phyloP scores from a whole-genome alignment of 1,140 invertebrate genomes.

The Oryctes rhinoceros region DNA sequence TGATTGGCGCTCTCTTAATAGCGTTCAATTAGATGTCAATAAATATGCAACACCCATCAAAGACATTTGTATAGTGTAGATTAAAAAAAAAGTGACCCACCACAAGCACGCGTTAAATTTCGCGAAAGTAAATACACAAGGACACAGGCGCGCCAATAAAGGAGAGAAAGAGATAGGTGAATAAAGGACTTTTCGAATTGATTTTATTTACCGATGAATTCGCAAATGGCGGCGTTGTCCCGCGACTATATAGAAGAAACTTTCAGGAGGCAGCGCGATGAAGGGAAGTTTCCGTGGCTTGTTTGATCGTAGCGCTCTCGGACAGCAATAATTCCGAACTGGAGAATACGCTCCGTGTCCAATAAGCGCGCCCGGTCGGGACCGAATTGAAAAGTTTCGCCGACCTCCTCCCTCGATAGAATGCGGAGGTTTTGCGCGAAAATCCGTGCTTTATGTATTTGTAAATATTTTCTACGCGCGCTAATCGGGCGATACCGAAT shows the following conservation, averaged over 20 bases:
- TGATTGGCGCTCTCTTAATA: no score
- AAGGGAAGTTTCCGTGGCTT: conserved; percentile 1
- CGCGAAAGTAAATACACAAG: no score
- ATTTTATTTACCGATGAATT: neutral
- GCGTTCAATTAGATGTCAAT: no score
- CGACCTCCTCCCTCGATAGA: no score
- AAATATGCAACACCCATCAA: no score
- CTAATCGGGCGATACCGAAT: neutral
- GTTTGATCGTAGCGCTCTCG: conserved; percentile 2
- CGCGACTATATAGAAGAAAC: neutral
- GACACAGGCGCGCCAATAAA: neutral
- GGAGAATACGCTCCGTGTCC: neutral
- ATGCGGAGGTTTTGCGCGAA: neutral
- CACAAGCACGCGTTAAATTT: no score
- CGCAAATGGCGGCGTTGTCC: neutral
- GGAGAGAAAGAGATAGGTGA: neutral
- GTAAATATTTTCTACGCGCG: conserved; percentile 19
- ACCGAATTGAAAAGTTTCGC: neutral
- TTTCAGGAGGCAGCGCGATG: neutral
- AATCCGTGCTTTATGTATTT: conserved; percentile 15
- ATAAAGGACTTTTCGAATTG: neutral
- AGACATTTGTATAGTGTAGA: no score
- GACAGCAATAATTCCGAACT: conserved; percentile 25
- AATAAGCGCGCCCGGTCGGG: neutral
- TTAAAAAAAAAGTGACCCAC: no score